Evolutionary conservation across 2,113 vertebrate species (phyloP).

Genomic region (Bostrychus sinensis): DNA sequence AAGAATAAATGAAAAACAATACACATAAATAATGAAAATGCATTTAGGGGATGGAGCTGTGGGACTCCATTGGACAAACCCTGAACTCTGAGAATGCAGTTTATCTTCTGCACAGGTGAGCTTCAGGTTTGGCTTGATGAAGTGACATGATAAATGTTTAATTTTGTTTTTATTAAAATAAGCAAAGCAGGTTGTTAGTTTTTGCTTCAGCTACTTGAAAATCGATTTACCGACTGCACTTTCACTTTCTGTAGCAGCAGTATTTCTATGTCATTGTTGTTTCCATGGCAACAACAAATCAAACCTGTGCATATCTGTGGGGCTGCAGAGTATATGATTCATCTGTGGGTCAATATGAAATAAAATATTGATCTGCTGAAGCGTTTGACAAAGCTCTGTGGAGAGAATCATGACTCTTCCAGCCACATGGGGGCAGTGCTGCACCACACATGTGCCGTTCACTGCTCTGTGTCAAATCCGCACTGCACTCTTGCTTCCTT

Average conservation of each 20-base stretch:
- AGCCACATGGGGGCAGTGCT: neutral
- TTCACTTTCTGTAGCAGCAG: neutral
- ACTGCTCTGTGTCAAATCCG: neutral
- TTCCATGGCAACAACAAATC: constrained; percentile 1
- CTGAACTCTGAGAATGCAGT: no score
- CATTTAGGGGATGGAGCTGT: no score
- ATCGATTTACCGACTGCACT: neutral
- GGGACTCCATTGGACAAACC: no score
- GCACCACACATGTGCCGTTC: neutral
- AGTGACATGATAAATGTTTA: neutral
- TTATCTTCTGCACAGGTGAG: no score
- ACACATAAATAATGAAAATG: no score
- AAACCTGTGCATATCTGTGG: neutral
- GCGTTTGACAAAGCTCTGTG: neutral
- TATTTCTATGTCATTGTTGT: neutral
- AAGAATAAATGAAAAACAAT: no score
- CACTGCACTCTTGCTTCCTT: neutral
- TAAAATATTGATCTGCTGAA: neutral
- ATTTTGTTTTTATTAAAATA: neutral
- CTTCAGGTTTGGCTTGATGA: neutral
- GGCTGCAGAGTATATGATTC: neutral
- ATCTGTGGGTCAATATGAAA: neutral
- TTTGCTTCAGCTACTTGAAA: neutral
- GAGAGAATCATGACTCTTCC: neutral
- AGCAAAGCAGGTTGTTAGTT: neutral